phyloP scores from a whole-genome alignment of 2,113 vertebrate genomes.

The Corynorhinus townsendii region DNA sequence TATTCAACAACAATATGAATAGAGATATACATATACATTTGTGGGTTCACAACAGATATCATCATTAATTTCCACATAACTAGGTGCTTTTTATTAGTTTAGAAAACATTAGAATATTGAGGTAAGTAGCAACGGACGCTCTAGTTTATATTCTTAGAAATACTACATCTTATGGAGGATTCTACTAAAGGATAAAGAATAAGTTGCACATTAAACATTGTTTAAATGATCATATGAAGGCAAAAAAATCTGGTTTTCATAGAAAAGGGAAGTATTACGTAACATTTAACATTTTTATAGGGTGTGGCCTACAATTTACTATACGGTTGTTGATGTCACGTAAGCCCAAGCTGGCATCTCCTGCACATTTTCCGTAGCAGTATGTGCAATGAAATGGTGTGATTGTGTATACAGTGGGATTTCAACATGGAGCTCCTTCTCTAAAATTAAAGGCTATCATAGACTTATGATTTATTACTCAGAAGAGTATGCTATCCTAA shows the following conservation, averaged over 20 bases:
- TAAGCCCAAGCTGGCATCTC: not conserved
- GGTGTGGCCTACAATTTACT: not conserved
- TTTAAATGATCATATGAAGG: not conserved
- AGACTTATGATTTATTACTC: not conserved
- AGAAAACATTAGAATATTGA: constrained; percentile 73
- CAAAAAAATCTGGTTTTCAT: not conserved
- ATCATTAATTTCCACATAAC: constrained; percentile 78
- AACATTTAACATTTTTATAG: not conserved
- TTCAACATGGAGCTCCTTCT: not conserved
- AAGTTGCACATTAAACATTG: constrained; percentile 15
- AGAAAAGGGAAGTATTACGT: not conserved
- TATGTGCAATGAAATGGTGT: not conserved
- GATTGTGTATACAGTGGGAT: not conserved
- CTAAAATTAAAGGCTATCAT: not conserved
- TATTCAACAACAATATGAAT: constrained; percentile 76
- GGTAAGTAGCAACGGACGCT: constrained; percentile 68
- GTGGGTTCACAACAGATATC: constrained; percentile 72
- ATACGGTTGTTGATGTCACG: not conserved
- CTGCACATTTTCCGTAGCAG: not conserved
- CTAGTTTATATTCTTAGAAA: constrained; percentile 53
- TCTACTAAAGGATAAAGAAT: constrained; percentile 52
- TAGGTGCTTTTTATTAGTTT: constrained; percentile 73
- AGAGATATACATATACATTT: constrained; percentile 66
- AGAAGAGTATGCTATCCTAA: not conserved
- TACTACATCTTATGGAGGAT: constrained; percentile 37